Conservation (phyloP, 2,113 vertebrate species). For the Zosterops japonicus region DNA sequence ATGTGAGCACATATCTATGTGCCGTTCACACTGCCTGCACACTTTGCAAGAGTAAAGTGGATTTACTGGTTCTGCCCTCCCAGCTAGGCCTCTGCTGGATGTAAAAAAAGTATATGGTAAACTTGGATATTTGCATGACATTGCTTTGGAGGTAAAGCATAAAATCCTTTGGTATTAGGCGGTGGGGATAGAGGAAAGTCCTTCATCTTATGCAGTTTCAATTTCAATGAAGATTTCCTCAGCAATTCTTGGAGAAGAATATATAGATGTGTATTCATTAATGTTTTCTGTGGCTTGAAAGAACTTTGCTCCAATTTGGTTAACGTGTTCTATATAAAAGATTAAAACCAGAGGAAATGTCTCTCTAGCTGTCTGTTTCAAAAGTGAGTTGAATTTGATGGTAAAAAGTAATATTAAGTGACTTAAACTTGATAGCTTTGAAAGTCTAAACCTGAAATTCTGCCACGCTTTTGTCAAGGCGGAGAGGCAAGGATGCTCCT, state of each 20-base stretch:
- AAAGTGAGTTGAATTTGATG: background rate
- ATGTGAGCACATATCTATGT: background rate
- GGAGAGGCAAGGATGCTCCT: background rate
- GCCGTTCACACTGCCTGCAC: background rate
- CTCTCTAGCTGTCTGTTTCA: background rate
- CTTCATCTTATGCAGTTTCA: background rate
- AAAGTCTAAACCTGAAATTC: background rate
- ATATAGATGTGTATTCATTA: background rate
- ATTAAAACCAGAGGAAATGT: background rate
- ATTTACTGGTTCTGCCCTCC: background rate
- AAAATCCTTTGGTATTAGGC: background rate
- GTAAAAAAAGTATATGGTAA: background rate
- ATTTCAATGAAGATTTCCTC: background rate
- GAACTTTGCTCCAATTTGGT: background rate
- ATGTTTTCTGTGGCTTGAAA: background rate
- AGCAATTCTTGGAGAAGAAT: background rate
- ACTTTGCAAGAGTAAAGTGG: background rate
- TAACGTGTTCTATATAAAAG: background rate
- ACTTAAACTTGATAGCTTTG: background rate
- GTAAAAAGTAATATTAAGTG: background rate
- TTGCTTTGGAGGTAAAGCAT: background rate
- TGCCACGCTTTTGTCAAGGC: background rate
- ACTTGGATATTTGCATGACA: background rate
- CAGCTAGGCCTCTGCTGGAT: background rate
- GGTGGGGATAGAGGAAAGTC: background rate